Evolutionary conservation across 2,888 invertebrate species (phyloP), one percentile per base, ranked within the genome.

Genomic region (Andrena trimmerana): DNA sequence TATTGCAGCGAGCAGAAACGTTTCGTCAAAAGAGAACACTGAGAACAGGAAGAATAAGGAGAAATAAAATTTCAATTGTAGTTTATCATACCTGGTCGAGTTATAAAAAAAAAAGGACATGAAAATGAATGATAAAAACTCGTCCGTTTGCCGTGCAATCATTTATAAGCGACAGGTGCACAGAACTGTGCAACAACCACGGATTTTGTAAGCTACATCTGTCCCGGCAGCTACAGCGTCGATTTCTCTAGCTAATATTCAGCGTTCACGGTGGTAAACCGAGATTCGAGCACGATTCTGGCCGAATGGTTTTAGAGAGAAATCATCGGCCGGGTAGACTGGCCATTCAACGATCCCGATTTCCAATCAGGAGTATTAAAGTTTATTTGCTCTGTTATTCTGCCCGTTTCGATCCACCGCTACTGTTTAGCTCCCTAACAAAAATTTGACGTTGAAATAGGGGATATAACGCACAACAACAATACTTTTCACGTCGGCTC

Each of bases 301-400:
- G 24, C 24, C 69, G 71, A 72, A 75, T 76, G 85, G 83, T 81
- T 75, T 78, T 85, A 78, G 70, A 63, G 77, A 78, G 84, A 78
- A 82, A 88, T 84, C 82, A 76, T 75, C 67, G 81, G 84, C 31
- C 74, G 79, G 62, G 48, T 71, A 84, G 69, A 71, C 79, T 63
- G 78, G 85, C 84, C 87, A 88, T 90, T 91, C 90, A 65, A 84
- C 82, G 84, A 75, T 81, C 83, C 90, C 90, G 91, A 92, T 91
- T 92, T 93, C 89, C 93, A 93, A 93, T 93, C 92, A 91, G 88
- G 82, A 88, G 90, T 91, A 92, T 93, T 90, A 92, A 91, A 92
- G 89, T 89, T 89, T 89, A 81, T 81, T 84, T 85, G 86, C 87
- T 85, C 88, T 90, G 89, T 66, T 71, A 71, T 90, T 81, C 81